Base-by-base conservation (phyloP, 2,113 vertebrate species). In the Vireo altiloquus region DNA sequence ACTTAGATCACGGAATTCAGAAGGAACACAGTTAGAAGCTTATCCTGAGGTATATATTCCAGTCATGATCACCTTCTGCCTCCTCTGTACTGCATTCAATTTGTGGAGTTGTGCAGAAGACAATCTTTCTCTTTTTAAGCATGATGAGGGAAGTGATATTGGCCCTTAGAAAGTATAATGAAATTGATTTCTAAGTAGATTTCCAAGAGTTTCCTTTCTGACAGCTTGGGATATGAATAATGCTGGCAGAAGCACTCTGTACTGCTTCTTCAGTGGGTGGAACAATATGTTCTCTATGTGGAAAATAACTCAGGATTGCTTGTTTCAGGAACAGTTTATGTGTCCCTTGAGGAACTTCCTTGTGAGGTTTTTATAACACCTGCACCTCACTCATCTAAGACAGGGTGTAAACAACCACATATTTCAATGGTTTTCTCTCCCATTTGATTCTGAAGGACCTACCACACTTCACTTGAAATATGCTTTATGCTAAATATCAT, bases 271-370 rank as follows among this genome's bases (percentile, higher is more conserved):
- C 82, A 83, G 72, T 75, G 90, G 22, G 64, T 93, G 92, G 95
- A 96, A 96, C 82, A 96, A 57, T 81, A 82, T 93, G 93, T 96
- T 96, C 93, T 95, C 69, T 87, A 30, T 93, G 85, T 89, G 60
- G 88, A 91, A 93, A 96, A 93, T 81, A 9, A 19, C 13, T 92
- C 2, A 2, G 69, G 52, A 75, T 70, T 88, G 4, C 79, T 95
- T 84, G 35, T 57, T 90, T 96, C 49, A 76, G 76, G 28, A 96
- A 84, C 14, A 71, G 76, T 64, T 92, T 60, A 74, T 91, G 18
- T 81, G 44, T 88, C 95, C 74, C 95, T 47, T 94, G 86, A 86
- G 95, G 33, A 90, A 19, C 44, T 89, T 95, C 3, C 3, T 30
- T 81, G 39, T 74, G 82, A 92, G 37, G 63, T 84, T 96, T 95